These are phyloP conservation scores for Geococcyx californianus DNA, from an alignment of 2,113 vertebrate genomes.

Conservation along the genomic window DNA sequence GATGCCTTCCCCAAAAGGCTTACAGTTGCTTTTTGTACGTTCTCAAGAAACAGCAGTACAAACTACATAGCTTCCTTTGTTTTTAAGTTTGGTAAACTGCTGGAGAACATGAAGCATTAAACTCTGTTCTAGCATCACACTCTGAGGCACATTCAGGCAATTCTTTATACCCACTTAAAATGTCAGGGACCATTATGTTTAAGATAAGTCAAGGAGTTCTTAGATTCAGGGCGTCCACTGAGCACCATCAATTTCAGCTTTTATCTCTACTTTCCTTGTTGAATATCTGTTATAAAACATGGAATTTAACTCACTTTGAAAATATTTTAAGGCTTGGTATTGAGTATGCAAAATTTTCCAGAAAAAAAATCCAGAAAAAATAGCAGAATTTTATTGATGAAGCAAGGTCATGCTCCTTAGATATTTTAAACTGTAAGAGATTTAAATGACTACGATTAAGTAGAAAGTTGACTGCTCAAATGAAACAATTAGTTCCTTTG, in stretches of 20 bases:
- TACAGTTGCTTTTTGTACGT: not conserved
- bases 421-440: not conserved
- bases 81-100: not conserved
- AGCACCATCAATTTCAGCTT: not conserved
- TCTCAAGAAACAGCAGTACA: not conserved
- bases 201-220: not conserved
- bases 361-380: not conserved
- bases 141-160: not conserved
- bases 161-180: not conserved
- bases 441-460: not conserved
- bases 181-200: rapidly evolving
- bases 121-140: not conserved
- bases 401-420: not conserved
- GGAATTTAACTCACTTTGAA: not conserved
- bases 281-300: not conserved
- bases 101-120: not conserved
- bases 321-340: not conserved
- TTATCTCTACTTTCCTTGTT: not conserved
- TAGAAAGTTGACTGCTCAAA: not conserved
- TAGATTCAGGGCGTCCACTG: not conserved
- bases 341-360: not conserved
- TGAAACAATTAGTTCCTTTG: conserved; percentile 48
- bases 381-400: not conserved
- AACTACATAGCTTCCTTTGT: not conserved
- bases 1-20: rapidly evolving